phyloP scores from a whole-genome alignment of 1,140 invertebrate genomes.

The Bactericera cockerelli region DNA sequence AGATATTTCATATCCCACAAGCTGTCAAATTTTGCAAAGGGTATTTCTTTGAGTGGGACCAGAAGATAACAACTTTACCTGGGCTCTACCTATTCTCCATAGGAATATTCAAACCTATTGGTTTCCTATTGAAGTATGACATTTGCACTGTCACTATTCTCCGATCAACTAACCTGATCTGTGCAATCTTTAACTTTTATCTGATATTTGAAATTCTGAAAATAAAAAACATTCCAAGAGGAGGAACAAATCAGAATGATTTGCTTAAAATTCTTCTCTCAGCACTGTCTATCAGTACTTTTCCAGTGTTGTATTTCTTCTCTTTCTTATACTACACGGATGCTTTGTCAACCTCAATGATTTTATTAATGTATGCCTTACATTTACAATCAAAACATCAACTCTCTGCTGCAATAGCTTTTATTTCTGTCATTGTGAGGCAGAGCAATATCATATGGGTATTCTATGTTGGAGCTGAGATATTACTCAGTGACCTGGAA shows the following conservation, averaged over 20 bases:
- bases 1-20: constrained; percentile 88
- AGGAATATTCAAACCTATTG: constrained; percentile 39
- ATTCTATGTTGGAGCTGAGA: not conserved
- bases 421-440: constrained; percentile 13
- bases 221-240: constrained; percentile 8
- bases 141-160: constrained; percentile 55
- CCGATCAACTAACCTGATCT: constrained; percentile 54
- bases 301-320: constrained; percentile 89
- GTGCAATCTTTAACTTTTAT: constrained; percentile 47
- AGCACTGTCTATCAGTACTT: constrained; percentile 49
- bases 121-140: constrained; percentile 28
- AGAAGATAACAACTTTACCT: constrained; percentile 96
- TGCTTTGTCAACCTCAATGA: constrained; percentile 54
- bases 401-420: constrained; percentile 10
- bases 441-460: constrained; percentile 21
- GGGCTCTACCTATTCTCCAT: constrained; percentile 52
- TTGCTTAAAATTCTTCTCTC: constrained; percentile 31
- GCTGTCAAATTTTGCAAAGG: constrained; percentile 65
- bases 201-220: constrained; percentile 33
- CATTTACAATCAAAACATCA: constrained; percentile 15
- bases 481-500: not conserved
- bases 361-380: constrained; percentile 49
- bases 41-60: constrained; percentile 63
- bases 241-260: constrained; percentile 26
- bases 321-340: constrained; percentile 94